Evolutionary conservation across 2,797 vertebrate genomes (phyloP), one percentile per base, ranked within the genome.

Genomic region (Sebastes trivittatus): DNA sequence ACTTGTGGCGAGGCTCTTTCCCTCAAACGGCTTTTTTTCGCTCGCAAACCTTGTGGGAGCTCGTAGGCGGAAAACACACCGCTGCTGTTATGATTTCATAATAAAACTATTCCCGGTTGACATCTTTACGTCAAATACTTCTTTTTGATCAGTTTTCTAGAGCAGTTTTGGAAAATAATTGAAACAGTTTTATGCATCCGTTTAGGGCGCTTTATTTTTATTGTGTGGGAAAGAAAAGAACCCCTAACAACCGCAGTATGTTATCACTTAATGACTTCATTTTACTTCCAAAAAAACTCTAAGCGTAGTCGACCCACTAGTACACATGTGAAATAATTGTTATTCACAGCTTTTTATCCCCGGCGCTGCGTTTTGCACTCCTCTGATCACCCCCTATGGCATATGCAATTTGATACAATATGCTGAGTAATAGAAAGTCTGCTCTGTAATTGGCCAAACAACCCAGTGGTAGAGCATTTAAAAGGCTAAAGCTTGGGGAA

Each of bases 371-470:
- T 89, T 91, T 71, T 82, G 83, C 79, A 80, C 80, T 88, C 62
- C 77, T 76, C 82, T 79, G 84, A 92, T 91, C 78, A 11, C 81
- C 94, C 86, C 95, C 96, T 94, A 94, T 96, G 96, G 97, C 95
- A 88, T 93, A 92, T 94, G 95, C 96, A 89, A 94, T 96, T 96
- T 96, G 90, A 92, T 94, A 95, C 91, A 96, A 97, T 93, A 91
- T 97, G 91, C 97, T 97, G 95, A 97, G 94, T 91, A 97, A 97
- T 85, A 95, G 95, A 94, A 94, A 95, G 74, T 91, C 95, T 77
- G 95, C 95, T 92, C 95, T 96, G 89, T 96, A 97, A 96, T 97
- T 97, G 96, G 96, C 97, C 96, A 84, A 96, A 84, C 85, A 85
- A 64, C 46, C 77, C 80, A 60, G 81, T 87, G 85, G 87, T 88